Conservation (phyloP, 2,797 vertebrate species). For the Dicrostonyx torquatus region DNA sequence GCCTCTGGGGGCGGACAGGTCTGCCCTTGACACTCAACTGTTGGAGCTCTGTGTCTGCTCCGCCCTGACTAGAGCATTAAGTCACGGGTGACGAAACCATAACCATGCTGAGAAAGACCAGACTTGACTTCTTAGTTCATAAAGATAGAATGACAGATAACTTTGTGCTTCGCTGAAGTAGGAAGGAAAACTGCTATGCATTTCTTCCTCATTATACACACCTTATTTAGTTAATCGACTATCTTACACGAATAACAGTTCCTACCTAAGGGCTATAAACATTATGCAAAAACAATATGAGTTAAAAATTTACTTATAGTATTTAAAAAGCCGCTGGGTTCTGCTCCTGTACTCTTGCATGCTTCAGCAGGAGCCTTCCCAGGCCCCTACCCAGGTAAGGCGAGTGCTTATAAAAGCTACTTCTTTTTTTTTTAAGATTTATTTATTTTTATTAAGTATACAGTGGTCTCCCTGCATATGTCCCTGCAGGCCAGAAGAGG, state of each 20-base stretch:
- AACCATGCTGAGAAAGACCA: background rate
- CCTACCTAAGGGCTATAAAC: background rate
- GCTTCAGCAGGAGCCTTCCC: background rate
- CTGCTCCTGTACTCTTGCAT: background rate
- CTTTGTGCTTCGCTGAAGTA: background rate
- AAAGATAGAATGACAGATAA: background rate
- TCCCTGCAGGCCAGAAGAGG: no score
- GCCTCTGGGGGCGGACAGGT: background rate
- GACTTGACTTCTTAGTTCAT: background rate
- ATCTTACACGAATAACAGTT: background rate
- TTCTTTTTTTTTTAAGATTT: no score
- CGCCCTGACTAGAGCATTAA: background rate
- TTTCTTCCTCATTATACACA: background rate
- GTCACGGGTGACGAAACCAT: background rate
- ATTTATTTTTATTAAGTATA: no score
- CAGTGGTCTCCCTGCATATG: no score
- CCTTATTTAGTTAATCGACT: background rate
- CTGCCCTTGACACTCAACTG: background rate
- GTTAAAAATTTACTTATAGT: background rate
- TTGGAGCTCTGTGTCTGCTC: background rate
- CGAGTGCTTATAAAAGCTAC: background rate
- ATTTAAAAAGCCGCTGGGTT: background rate
- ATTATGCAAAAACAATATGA: background rate
- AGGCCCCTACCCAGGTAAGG: background rate
- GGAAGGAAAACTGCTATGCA: background rate